Evolutionary conservation across 2,888 invertebrate genomes (phyloP).

Genomic region (Carabus problematicus): DNA sequence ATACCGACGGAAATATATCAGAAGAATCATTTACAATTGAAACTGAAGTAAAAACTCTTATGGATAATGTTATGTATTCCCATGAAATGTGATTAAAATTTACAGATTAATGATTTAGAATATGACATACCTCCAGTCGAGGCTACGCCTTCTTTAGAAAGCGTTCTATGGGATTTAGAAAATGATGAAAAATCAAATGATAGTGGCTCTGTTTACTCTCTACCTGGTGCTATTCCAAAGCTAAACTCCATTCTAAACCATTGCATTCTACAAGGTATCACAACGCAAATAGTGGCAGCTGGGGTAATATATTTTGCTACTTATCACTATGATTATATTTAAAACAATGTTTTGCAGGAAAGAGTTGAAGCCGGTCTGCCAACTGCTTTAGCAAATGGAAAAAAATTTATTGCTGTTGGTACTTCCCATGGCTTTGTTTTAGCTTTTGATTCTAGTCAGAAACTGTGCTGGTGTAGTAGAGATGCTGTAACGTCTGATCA

Average conservation of each 20-base stretch:
- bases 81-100: slow-evolving; percentile 45
- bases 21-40: slow-evolving; percentile 38
- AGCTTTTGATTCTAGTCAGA: slow-evolving; percentile 86
- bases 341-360: slow-evolving; percentile 66
- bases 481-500: slow-evolving; percentile 72
- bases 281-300: slow-evolving; percentile 87
- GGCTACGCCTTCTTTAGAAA: slow-evolving; percentile 78
- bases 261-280: slow-evolving; percentile 84
- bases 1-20: slow-evolving; percentile 37
- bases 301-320: slow-evolving; percentile 65
- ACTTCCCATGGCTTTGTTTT: slow-evolving; percentile 93
- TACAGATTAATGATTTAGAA: slow-evolving; percentile 80
- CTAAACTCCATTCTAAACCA: slow-evolving; percentile 76
- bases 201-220: slow-evolving; percentile 63
- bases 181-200: slow-evolving; percentile 68
- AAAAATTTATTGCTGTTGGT: slow-evolving; percentile 86
- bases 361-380: slow-evolving; percentile 88
- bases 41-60: slow-evolving; percentile 22
- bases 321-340: slow-evolving; percentile 18
- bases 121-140: slow-evolving; percentile 81
- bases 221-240: slow-evolving; percentile 60
- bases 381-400: slow-evolving; percentile 79
- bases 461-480: slow-evolving; percentile 86
- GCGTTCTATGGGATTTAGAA: slow-evolving; percentile 79
- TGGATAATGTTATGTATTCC: no score